These are phyloP conservation scores for Geotrypetes seraphini DNA, from an alignment of 2,797 vertebrate species.

Conservation along the genomic window DNA sequence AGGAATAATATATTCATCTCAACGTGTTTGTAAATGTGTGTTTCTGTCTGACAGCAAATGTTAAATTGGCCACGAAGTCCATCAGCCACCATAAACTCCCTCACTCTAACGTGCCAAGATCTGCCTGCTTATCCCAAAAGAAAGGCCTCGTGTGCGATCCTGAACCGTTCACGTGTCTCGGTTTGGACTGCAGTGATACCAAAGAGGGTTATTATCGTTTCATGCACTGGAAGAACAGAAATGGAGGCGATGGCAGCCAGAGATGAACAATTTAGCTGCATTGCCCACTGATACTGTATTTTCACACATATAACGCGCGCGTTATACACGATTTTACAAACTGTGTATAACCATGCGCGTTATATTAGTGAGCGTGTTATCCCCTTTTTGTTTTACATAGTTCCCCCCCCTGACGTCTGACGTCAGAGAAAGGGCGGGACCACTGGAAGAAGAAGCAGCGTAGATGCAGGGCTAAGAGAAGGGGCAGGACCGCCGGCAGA, in stretches of 20 bases:
- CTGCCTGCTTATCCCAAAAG: conserved; percentile 1
- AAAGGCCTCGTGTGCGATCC: conserved; percentile 37
- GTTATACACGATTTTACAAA: no score
- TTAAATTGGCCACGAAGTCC: conserved; percentile 40
- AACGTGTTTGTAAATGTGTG: conserved; percentile 39
- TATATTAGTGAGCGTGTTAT: no score
- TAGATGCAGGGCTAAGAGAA: no score
- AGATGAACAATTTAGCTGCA: conserved; percentile 38
- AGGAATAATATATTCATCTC: conserved; percentile 41
- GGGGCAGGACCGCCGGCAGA: no score
- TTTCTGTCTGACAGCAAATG: conserved; percentile 49
- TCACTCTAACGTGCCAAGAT: not conserved
- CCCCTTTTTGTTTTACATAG: no score
- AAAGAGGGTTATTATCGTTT: no score
- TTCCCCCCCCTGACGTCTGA: no score
- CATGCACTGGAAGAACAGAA: conserved; percentile 27
- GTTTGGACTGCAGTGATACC: conserved; percentile 7
- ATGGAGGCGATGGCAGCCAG: conserved; percentile 46
- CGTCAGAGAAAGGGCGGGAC: no score
- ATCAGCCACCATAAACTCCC: conserved; percentile 34
- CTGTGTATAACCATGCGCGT: no score
- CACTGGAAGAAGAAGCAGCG: no score
- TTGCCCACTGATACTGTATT: conserved; percentile 39
- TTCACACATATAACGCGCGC: no score
- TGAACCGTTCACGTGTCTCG: conserved; percentile 28